Evolutionary conservation across 2,113 vertebrate species (phyloP).

Genomic region (Dasyurus viverrinus): DNA sequence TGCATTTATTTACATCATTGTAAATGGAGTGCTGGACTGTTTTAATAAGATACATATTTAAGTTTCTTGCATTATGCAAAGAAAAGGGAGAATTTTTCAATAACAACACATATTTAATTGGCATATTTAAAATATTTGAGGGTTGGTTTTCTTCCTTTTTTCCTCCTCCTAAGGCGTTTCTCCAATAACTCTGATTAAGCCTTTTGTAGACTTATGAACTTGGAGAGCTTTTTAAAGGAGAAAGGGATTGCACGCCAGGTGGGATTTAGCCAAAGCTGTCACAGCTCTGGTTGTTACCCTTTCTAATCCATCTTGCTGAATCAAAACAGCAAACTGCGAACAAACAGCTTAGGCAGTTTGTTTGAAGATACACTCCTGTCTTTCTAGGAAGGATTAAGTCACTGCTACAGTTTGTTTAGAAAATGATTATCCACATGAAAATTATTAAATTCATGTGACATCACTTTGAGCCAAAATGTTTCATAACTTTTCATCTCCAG

Average conservation of each 20-base stretch:
- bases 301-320: slow-evolving; percentile 51
- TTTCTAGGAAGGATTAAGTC: slow-evolving; percentile 56
- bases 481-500: slow-evolving; percentile 49
- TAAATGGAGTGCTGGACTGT: slow-evolving; percentile 1
- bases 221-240: slow-evolving; percentile 57
- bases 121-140: slow-evolving; percentile 49
- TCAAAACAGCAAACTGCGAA: slow-evolving; percentile 63
- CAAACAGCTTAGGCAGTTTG: slow-evolving; percentile 53
- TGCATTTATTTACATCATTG: slow-evolving; percentile 35
- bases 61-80: slow-evolving; percentile 58
- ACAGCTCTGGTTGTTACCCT: slow-evolving; percentile 21
- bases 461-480: slow-evolving; percentile 51
- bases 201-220: slow-evolving; percentile 52
- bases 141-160: background rate
- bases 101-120: slow-evolving; percentile 63
- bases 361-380: slow-evolving; percentile 44
- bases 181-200: slow-evolving; percentile 68
- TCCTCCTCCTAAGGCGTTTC: slow-evolving; percentile 35
- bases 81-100: slow-evolving; percentile 56
- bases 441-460: slow-evolving; percentile 45
- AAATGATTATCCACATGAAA: slow-evolving; percentile 62
- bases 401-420: slow-evolving; percentile 41
- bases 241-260: slow-evolving; percentile 48
- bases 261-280: slow-evolving; percentile 51
- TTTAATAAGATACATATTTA: slow-evolving; percentile 50